Conservation (phyloP, 2,888 invertebrate genomes). For the Drosophila limbata region DNA sequence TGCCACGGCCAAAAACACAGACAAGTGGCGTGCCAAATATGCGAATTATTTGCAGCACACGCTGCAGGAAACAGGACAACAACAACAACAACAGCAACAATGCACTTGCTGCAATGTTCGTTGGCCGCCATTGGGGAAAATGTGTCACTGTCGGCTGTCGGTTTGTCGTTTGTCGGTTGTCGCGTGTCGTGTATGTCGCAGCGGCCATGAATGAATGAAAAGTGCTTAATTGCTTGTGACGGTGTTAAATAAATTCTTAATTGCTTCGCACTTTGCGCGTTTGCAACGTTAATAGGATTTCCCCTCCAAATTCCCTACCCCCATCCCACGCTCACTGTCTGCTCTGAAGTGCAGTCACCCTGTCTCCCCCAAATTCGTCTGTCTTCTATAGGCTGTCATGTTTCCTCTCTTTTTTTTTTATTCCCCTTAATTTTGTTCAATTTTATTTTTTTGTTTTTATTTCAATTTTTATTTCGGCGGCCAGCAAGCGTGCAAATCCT, state of each 20-base stretch:
- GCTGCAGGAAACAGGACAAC: slow-evolving; percentile 55
- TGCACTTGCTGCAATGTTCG: slow-evolving; percentile 5
- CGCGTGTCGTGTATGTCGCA: slow-evolving; percentile 35
- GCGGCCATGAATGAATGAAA: slow-evolving; percentile 80
- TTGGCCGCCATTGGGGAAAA: slow-evolving; percentile 52
- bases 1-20: slow-evolving; percentile 51
- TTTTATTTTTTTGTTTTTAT: slow-evolving; percentile 19
- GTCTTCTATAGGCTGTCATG: slow-evolving; percentile 51
- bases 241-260: slow-evolving; percentile 85
- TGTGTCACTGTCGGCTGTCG: slow-evolving; percentile 48
- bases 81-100: slow-evolving; percentile 8
- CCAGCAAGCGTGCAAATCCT: slow-evolving; percentile 70
- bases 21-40: slow-evolving; percentile 73
- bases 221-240: slow-evolving; percentile 85
- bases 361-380: background rate
- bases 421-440: slow-evolving; percentile 71
- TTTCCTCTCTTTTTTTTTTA: slow-evolving; percentile 61
- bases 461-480: slow-evolving; percentile 39
- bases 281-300: slow-evolving; percentile 84
- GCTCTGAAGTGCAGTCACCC: slow-evolving; percentile 4
- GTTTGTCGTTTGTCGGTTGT: slow-evolving; percentile 14
- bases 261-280: slow-evolving; percentile 85
- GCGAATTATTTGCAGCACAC: slow-evolving; percentile 67
- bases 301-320: slow-evolving; percentile 27
- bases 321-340: background rate